Conservation (phyloP, 2,888 invertebrate genomes). For the Eupithecia dodoneata region DNA sequence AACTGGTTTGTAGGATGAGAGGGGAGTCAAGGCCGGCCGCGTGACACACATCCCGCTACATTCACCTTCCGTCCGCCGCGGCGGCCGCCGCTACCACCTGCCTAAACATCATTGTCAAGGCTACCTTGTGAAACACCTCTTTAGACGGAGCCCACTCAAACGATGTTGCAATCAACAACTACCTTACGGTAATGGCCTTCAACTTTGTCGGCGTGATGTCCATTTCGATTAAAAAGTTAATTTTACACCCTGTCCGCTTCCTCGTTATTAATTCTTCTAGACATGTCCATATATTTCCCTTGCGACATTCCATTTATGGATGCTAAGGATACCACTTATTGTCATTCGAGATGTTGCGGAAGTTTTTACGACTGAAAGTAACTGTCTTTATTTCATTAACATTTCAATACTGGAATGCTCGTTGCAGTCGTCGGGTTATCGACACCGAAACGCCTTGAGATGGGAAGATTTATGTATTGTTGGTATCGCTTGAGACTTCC, state of each 20-base stretch:
- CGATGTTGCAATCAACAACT: slow-evolving; percentile 62
- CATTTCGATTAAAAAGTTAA: slow-evolving; percentile 44
- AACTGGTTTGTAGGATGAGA: slow-evolving; percentile 63
- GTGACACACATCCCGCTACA: slow-evolving; percentile 78
- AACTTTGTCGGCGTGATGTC: slow-evolving; percentile 49
- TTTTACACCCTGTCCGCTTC: slow-evolving; percentile 39
- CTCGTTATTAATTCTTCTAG: slow-evolving; percentile 42
- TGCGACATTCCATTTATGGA: slow-evolving; percentile 20
- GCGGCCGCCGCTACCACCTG: slow-evolving; percentile 61
- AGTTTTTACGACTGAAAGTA: slow-evolving; percentile 36
- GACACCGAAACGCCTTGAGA: slow-evolving; percentile 57
- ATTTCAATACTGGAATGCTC: slow-evolving; percentile 46
- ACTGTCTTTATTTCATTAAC: slow-evolving; percentile 42
- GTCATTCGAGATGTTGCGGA: slow-evolving; percentile 33
- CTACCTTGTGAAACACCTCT: slow-evolving; percentile 73
- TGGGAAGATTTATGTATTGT: slow-evolving; percentile 24
- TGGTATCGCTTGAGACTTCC: slow-evolving; percentile 31
- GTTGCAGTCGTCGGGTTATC: slow-evolving; percentile 53
- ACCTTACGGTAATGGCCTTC: slow-evolving; percentile 58
- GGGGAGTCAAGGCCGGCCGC: slow-evolving; percentile 79
- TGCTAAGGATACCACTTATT: slow-evolving; percentile 22
- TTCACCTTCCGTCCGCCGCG: slow-evolving; percentile 77
- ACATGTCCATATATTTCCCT: slow-evolving; percentile 16
- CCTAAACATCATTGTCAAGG: slow-evolving; percentile 78
- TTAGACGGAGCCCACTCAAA: slow-evolving; percentile 64